Base-by-base conservation (phyloP, 1,140 invertebrate species). In the Apolygus lucorum region DNA sequence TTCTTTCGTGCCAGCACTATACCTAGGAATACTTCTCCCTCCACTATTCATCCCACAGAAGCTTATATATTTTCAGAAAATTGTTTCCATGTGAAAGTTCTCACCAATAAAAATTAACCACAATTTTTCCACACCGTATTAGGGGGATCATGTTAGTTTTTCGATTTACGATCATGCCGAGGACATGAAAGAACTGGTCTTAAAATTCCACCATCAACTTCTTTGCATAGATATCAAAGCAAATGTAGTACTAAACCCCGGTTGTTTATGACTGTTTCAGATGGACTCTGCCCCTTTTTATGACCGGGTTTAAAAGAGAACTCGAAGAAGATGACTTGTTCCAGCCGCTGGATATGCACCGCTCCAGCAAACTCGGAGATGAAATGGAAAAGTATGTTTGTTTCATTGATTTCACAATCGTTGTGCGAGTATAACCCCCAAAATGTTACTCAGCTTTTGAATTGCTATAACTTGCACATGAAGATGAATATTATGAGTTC, bases 281-380 rank as follows among this genome's bases (percentile, higher is more conserved):
- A 71, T 89, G 86, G 85, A 82, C 85, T 71, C 78, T 88, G 74
- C 84, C 84, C 52, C 83, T 84, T 8, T 88, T 89, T 76, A 86
- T 83, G 82, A 77, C 83, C 14, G 87, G 87, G n/a, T 85, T 81
- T 76, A 84, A 82, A 72, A 81, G 85, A 72, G 86, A 90, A 74
- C 79, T 90, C n/a, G 86, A 87, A 76, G 78, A 86, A 63, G 78
- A 82, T 49, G 88, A 90, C 78, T 80, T 90, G 24, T 88, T 85
- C 73, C 82, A 83, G 70, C 84, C 86, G 14, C 81, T 87, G 70
- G 83, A 84, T 69, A 83, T 85, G 73, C 84, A 88, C 72, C 78
- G 76, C 49, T 84, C 85, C 2, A 77, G 81, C 73, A 70, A 73
- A 11, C 74, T 85, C 74, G 85, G 86, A n/a, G 80, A 85, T 72